Percentiles rank a stretch among this genome's conserved stretches.
Evolutionary conservation across 2,113 vertebrate species (phyloP).

Genomic region (Cyphomyrus plagiostoma): DNA sequence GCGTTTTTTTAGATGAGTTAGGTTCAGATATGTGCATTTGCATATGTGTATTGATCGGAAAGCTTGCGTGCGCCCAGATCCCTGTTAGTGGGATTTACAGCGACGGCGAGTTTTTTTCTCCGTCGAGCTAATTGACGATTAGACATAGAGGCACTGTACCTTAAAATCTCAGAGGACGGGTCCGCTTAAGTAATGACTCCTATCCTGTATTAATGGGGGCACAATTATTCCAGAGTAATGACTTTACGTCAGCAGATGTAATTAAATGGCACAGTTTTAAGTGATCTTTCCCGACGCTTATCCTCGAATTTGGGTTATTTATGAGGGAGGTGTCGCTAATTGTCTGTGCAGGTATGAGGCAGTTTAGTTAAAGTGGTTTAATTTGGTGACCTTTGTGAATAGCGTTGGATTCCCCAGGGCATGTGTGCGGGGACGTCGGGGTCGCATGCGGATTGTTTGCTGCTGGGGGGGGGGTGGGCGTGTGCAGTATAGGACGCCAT

Average conservation of each 20-base stretch:
- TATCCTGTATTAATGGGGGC: slow-evolving; percentile 27
- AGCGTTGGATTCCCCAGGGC: not conserved
- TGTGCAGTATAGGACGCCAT: not conserved
- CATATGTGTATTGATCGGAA: not conserved
- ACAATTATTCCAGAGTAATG: slow-evolving; percentile 41
- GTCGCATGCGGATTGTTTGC: not conserved
- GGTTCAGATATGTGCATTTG: not conserved
- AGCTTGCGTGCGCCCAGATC: not conserved
- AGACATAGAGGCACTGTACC: slow-evolving; percentile 24
- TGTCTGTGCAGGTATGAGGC: slow-evolving; percentile 4
- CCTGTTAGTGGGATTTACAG: slow-evolving; percentile 2
- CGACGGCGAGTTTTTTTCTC: slow-evolving; percentile 12
- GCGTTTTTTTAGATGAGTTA: not conserved
- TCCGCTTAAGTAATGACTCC: slow-evolving; percentile 34
- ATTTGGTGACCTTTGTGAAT: not conserved
- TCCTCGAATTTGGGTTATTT: slow-evolving; percentile 19
- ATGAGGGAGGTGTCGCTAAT: slow-evolving; percentile 8
- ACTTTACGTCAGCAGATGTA: slow-evolving; percentile 36
- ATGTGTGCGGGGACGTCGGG: not conserved
- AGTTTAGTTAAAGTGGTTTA: not conserved
- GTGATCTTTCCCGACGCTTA: slow-evolving; percentile 31
- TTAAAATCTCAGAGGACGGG: slow-evolving; percentile 32
- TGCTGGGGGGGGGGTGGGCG: not conserved
- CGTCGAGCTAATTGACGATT: slow-evolving; percentile 23
- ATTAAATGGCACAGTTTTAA: slow-evolving; percentile 32